Evolutionary conservation across 1,140 invertebrate genomes (phyloP).

Genomic region (Drosophila bocki): DNA sequence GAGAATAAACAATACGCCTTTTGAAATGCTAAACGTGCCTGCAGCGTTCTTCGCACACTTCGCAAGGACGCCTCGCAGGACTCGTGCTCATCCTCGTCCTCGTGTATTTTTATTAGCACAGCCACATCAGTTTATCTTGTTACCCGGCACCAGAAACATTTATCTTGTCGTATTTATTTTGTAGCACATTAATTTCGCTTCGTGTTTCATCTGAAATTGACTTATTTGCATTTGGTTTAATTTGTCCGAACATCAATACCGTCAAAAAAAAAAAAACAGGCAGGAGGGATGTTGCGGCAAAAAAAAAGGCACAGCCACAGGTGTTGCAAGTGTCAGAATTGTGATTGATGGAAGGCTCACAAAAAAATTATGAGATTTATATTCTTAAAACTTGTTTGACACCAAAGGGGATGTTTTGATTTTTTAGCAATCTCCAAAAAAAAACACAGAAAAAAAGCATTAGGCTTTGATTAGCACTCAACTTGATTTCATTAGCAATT

Average conservation of each 20-base stretch:
- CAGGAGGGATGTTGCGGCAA: conserved; percentile 5
- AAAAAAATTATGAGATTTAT: conserved; percentile 65
- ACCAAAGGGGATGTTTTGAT: conserved; percentile 21
- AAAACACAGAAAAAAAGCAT: conserved; percentile 6
- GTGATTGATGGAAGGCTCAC: conserved; percentile 64
- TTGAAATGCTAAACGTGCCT: conserved; percentile 79
- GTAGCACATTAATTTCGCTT: conserved; percentile 78
- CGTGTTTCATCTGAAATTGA: conserved; percentile 72
- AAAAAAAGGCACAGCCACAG: conserved; percentile 53
- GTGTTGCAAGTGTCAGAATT: conserved; percentile 68
- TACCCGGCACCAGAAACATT: conserved; percentile 66
- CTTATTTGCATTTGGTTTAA: conserved; percentile 81
- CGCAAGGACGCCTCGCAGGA: conserved; percentile 57
- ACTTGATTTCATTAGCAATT: conserved; percentile 17
- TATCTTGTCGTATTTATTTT: conserved; percentile 83
- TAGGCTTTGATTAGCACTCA: conserved; percentile 13
- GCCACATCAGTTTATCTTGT: conserved; percentile 67
- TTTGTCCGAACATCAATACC: conserved; percentile 67
- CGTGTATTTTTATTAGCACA: conserved; percentile 76
- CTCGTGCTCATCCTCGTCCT: conserved; percentile 13
- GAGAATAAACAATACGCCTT: conserved; percentile 81
- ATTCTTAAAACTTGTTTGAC: conserved; percentile 22
- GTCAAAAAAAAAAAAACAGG: conserved; percentile 1
- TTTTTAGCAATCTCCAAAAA: conserved; percentile 14
- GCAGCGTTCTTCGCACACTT: conserved; percentile 54